Percentiles rank a stretch among this genome's conserved stretches.
phyloP scores from a whole-genome alignment of 2,113 vertebrate species.

The Epinephelus cyanopodus region DNA sequence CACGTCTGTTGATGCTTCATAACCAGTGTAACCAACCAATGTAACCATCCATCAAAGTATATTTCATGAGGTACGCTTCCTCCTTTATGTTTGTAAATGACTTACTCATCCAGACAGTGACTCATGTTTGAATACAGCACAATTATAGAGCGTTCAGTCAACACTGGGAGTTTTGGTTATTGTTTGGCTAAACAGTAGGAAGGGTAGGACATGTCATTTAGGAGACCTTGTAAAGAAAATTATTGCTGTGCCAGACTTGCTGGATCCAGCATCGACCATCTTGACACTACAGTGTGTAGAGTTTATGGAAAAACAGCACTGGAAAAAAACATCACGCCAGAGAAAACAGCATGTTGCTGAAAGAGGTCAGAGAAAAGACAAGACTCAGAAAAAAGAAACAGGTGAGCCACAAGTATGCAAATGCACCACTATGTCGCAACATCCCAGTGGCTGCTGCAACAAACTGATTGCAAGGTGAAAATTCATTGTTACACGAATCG shows the following conservation, averaged over 20 bases:
- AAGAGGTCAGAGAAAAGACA: neutral
- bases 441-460: neutral
- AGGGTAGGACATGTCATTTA: slow-evolving; percentile 19
- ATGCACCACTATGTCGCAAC: neutral
- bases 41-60: neutral
- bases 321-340: neutral
- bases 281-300: neutral
- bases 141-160: slow-evolving; percentile 29
- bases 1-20: too few relatives aligned
- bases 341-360: neutral
- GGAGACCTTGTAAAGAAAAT: slow-evolving; percentile 23
- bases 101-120: slow-evolving; percentile 34
- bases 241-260: slow-evolving; percentile 22
- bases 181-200: slow-evolving; percentile 29
- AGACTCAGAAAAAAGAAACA: neutral
- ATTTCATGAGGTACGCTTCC: neutral
- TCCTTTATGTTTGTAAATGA: neutral
- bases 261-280: slow-evolving; percentile 11
- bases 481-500: neutral
- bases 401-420: neutral
- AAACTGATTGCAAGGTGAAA: neutral
- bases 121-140: slow-evolving; percentile 32
- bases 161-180: slow-evolving; percentile 2
- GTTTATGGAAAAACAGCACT: neutral
- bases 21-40: neutral